Percentiles rank a stretch among this genome's conserved stretches.
Evolutionary conservation across 1,140 invertebrate species (phyloP).

Genomic region (Lycorma delicatula): DNA sequence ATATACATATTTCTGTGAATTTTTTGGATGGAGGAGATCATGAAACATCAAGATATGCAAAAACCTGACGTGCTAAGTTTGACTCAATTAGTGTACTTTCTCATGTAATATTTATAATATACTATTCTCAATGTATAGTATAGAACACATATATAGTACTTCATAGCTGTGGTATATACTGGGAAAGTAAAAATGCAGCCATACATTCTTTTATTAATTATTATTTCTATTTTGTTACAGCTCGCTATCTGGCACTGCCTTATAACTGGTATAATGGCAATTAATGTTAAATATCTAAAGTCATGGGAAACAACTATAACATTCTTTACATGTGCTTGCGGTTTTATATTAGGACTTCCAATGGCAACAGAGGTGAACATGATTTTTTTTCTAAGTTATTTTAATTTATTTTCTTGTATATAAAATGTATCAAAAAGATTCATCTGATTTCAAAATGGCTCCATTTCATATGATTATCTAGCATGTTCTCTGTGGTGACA

Average conservation of each 20-base stretch:
- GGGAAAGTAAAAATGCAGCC: no score
- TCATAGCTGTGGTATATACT: no score
- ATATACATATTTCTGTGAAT: no score
- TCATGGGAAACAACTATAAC: slow-evolving; percentile 79
- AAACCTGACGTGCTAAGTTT: no score
- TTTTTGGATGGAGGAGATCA: no score
- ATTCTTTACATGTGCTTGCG: slow-evolving; percentile 73
- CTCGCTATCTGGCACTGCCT: slow-evolving; percentile 71
- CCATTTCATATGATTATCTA: slow-evolving; percentile 1
- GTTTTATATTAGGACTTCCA: slow-evolving; percentile 74
- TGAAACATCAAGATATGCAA: no score
- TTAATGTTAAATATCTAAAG: slow-evolving; percentile 59
- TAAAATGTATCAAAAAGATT: no score
- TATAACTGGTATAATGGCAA: slow-evolving; percentile 67
- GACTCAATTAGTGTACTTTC: no score
- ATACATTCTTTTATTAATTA: no score
- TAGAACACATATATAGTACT: no score
- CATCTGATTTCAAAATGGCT: slow-evolving; percentile 11
- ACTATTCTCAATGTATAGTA: no score
- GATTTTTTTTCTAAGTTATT: slow-evolving; percentile 4
- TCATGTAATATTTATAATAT: no score
- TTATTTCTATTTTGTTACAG: slow-evolving; percentile 42
- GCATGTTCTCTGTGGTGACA: not conserved
- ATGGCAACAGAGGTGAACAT: slow-evolving; percentile 76
- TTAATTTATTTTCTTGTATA: not conserved